These are phyloP conservation scores for Acanthosepion lycidas DNA, from an alignment of 2,888 invertebrate species.

Conservation along the genomic window DNA sequence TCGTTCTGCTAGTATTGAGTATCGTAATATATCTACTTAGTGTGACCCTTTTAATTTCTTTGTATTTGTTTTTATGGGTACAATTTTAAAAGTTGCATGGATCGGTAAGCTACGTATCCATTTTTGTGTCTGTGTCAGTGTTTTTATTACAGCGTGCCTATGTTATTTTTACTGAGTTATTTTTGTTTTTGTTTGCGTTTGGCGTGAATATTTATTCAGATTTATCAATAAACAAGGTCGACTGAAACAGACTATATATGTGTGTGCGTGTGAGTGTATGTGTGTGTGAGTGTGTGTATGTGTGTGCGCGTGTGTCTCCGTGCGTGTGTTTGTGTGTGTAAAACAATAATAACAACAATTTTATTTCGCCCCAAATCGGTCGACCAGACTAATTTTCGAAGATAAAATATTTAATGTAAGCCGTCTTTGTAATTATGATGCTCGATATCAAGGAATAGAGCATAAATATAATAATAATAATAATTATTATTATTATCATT, in stretches of 20 bases:
- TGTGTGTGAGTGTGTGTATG: no score
- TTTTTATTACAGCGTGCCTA: background rate
- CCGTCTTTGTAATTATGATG: no score
- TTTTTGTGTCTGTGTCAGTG: background rate
- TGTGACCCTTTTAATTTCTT: background rate
- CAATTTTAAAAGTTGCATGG: background rate
- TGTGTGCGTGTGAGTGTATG: no score
- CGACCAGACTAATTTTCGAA: no score
- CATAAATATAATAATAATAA: no score
- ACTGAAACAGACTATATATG: background rate
- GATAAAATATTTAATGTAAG: no score
- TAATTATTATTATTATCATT: no score
- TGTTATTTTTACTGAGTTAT: background rate
- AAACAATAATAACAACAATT: no score
- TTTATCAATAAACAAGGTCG: background rate
- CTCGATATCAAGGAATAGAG: no score
- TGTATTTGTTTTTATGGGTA: background rate
- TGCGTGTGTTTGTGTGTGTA: no score
- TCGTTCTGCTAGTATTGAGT: background rate
- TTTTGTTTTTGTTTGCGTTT: background rate
- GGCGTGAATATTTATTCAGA: background rate
- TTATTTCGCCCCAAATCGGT: no score
- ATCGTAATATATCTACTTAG: background rate
- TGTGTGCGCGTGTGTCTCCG: no score
- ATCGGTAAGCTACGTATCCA: background rate